phyloP scores from a whole-genome alignment of 35 echinoderm and acorn worm genomes.

The Ophioderma brevispina region DNA sequence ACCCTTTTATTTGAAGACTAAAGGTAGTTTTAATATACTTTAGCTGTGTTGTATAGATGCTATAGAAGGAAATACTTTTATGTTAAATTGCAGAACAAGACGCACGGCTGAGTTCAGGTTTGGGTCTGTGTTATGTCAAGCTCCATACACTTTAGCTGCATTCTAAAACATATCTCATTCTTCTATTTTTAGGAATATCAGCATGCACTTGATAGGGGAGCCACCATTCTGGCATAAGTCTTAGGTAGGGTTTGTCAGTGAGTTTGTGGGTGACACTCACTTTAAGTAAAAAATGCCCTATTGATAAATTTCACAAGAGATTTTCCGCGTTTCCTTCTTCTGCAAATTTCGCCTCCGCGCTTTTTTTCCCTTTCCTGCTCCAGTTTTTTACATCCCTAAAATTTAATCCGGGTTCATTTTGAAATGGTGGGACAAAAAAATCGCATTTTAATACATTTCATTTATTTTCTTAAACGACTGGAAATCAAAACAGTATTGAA shows the following conservation, averaged over 20 bases:
- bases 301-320: too few species aligned
- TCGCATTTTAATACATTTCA: too few species aligned
- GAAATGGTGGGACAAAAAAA: too few species aligned
- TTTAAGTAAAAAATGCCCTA: too few species aligned
- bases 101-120: neutral
- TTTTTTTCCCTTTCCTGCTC: too few species aligned
- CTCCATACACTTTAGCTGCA: neutral
- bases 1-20: neutral
- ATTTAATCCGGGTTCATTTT: too few species aligned
- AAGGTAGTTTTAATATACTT: neutral
- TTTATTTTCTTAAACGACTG: too few species aligned
- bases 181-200: slow-evolving; percentile 68
- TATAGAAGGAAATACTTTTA: neutral
- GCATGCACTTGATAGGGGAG: slow-evolving; percentile 73
- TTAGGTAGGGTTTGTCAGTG: slow-evolving; percentile 93
- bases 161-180: neutral
- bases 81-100: neutral
- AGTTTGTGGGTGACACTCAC: too few species aligned
- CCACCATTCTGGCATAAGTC: slow-evolving; percentile 76
- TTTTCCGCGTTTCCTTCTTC: too few species aligned
- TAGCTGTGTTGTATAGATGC: neutral
- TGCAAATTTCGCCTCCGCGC: too few species aligned
- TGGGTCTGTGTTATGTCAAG: neutral
- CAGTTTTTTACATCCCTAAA: too few species aligned
- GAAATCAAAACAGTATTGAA: too few species aligned